phyloP scores from a whole-genome alignment of 2,797 vertebrate species.

The Microctenopoma lineatum region DNA sequence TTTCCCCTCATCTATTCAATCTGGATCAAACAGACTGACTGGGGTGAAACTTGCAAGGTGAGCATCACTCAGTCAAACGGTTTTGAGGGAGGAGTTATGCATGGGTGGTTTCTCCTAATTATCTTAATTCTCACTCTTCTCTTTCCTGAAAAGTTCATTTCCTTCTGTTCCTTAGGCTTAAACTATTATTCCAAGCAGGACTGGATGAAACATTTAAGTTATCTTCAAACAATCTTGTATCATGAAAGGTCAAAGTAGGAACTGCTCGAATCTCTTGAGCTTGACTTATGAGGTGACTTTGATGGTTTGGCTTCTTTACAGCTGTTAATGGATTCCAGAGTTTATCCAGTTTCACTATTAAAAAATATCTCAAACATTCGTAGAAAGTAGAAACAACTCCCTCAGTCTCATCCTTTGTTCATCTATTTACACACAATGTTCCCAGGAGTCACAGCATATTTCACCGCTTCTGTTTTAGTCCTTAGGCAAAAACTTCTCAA shows the following conservation, averaged over 20 bases:
- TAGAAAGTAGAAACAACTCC: background rate
- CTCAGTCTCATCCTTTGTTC: background rate
- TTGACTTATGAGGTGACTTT: background rate
- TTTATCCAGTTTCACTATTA: conserved; percentile 19
- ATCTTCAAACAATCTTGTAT: no score
- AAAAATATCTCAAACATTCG: background rate
- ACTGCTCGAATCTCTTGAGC: background rate
- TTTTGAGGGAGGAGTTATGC: background rate
- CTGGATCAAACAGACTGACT: background rate
- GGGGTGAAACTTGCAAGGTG: background rate
- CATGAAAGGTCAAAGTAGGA: no score
- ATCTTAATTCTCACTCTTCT: background rate
- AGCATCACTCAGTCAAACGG: background rate
- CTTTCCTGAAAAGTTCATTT: background rate
- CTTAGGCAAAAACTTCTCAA: background rate
- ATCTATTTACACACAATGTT: background rate
- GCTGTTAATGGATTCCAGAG: background rate
- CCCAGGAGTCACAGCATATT: background rate
- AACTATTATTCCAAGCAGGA: no score
- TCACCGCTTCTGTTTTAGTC: conserved; percentile 2
- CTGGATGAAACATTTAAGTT: no score
- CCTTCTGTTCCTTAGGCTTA: background rate
- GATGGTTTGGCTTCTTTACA: conserved; percentile 5
- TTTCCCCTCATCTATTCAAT: conserved; percentile 17
- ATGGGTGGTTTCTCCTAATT: background rate